These are phyloP conservation scores for Epinephelus cyanopodus DNA, from an alignment of 2,113 vertebrate genomes.

Conservation along the genomic window DNA sequence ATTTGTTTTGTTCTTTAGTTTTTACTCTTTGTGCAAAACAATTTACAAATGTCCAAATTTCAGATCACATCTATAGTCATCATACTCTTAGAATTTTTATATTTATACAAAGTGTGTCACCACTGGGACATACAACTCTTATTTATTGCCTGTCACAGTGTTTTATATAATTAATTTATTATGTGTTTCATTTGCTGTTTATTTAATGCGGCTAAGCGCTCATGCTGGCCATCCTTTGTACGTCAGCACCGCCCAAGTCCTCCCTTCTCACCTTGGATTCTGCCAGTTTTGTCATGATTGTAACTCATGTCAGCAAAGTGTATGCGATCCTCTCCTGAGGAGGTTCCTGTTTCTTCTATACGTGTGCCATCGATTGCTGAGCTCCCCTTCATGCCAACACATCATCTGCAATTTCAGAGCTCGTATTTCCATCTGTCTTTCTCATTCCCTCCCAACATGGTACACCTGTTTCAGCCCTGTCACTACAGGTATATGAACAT, in stretches of 20 bases:
- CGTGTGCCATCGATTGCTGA: not conserved
- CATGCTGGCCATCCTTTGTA: constrained; percentile 4
- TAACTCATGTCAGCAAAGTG: constrained; percentile 68
- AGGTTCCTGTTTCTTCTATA: constrained; percentile 13
- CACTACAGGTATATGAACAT: not conserved
- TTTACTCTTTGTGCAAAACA: not conserved
- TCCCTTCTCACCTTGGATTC: constrained; percentile 45
- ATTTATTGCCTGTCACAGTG: constrained; percentile 13
- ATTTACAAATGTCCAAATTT: not conserved
- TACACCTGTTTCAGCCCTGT: not conserved
- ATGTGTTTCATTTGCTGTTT: constrained; percentile 58
- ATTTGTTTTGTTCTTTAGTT: not conserved
- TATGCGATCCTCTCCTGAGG: not conserved
- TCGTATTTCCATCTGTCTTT: constrained; percentile 37
- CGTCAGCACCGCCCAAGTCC: constrained; percentile 36
- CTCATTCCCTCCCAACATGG: not conserved
- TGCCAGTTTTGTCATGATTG: constrained; percentile 44
- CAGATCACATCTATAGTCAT: not conserved
- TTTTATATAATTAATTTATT: constrained; percentile 61
- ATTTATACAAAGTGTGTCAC: not conserved
- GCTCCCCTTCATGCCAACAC: constrained; percentile 18
- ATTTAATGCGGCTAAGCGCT: constrained; percentile 30
- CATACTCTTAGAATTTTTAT: not conserved
- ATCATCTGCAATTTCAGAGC: constrained; percentile 27
- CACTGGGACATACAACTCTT: not conserved